A percentile compares a stretch with the other conserved stretches of the same genome.
Evolutionary conservation across 2,113 vertebrate genomes (phyloP).

Genomic region (Peromyscus polionotus): DNA sequence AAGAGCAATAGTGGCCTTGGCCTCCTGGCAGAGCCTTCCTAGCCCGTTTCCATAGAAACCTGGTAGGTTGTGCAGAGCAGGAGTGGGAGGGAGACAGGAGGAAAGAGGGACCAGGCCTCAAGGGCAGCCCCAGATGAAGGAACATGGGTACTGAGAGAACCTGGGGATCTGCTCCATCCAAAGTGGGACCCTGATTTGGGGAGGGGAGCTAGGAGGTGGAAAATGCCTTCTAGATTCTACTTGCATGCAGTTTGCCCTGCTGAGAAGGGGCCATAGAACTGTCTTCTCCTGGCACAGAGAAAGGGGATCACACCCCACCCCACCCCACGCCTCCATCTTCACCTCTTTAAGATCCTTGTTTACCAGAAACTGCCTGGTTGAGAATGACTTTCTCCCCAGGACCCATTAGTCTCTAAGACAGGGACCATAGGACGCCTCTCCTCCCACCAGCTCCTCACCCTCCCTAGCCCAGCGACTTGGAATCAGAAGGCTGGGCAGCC

Average conservation of each 20-base stretch:
- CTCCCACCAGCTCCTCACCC: neutral
- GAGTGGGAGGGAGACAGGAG: slow-evolving; percentile 63
- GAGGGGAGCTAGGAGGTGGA: neutral
- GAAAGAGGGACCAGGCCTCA: slow-evolving; percentile 55
- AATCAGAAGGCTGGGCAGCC: slow-evolving; percentile 54
- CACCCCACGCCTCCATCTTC: neutral
- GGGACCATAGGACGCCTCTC: neutral
- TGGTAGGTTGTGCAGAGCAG: slow-evolving; percentile 68
- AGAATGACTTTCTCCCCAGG: neutral
- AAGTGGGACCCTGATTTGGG: neutral
- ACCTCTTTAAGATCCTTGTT: neutral
- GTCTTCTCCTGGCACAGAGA: neutral
- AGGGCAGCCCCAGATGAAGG: slow-evolving; percentile 59
- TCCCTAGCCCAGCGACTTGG: neutral
- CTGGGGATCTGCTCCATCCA: neutral
- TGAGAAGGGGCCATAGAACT: neutral
- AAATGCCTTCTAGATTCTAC: slow-evolving; percentile 27
- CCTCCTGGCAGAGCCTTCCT: slow-evolving; percentile 79
- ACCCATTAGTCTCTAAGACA: neutral
- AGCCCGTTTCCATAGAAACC: slow-evolving; percentile 83
- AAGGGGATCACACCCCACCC: neutral
- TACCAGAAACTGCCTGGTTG: slow-evolving; percentile 3
- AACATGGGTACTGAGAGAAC: neutral
- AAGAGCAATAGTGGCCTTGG: slow-evolving; percentile 76
- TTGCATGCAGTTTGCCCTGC: neutral